Percentiles rank a stretch among this genome's conserved stretches.
Conservation (phyloP, 1,140 invertebrate genomes). For the Aporrectodea caliginosa region DNA sequence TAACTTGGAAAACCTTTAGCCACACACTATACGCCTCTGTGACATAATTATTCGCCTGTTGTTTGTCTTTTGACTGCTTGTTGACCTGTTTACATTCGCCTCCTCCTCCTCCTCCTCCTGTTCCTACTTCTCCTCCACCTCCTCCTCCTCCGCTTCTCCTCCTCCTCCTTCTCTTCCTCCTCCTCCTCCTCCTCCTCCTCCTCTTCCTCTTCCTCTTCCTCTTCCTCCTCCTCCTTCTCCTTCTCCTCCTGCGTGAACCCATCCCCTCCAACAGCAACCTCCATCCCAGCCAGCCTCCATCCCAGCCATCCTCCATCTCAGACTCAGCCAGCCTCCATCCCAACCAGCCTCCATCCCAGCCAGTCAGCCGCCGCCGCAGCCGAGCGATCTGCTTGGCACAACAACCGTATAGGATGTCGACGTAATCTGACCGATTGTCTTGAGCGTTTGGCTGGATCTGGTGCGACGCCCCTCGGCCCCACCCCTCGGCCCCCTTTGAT, state of each 20-base stretch:
- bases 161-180: neutral
- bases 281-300: neutral
- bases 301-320: neutral
- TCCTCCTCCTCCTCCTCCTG: too few relatives aligned
- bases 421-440: too few relatives aligned
- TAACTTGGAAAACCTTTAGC: too few relatives aligned
- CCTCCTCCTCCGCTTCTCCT: too few relatives aligned
- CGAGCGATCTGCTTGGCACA: too few relatives aligned
- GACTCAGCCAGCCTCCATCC: neutral
- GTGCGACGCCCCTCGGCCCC: too few relatives aligned
- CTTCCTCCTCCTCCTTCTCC: neutral
- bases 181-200: neutral
- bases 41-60: too few relatives aligned
- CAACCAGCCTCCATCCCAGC: neutral
- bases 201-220: slow-evolving; percentile 2
- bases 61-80: neutral
- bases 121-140: too few relatives aligned
- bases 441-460: too few relatives aligned
- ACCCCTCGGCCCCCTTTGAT: too few relatives aligned
- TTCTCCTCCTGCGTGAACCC: neutral
- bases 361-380: neutral
- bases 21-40: too few relatives aligned
- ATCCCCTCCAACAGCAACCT: neutral
- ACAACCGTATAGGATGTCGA: too few relatives aligned
- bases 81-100: neutral